These are phyloP conservation scores for Phylloscopus trochilus DNA, from an alignment of 2,113 vertebrate species.

Conservation along the genomic window DNA sequence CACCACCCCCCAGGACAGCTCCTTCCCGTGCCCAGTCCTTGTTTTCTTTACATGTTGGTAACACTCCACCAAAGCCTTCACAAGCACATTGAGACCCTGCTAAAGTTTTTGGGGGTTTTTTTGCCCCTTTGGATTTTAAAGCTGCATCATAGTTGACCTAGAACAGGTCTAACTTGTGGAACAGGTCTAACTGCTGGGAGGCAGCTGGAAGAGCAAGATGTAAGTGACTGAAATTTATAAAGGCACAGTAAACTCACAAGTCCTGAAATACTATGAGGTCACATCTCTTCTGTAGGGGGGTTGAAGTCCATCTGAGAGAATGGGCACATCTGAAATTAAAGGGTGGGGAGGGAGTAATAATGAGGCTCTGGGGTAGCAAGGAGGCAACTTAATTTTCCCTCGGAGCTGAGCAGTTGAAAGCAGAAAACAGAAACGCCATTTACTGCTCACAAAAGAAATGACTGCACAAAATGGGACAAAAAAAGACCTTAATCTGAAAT, in stretches of 20 bases:
- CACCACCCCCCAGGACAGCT: neutral
- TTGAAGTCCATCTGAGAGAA: neutral
- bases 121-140: neutral
- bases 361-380: neutral
- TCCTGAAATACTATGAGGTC: neutral
- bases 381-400: neutral
- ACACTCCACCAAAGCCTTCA: neutral
- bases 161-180: rapidly evolving
- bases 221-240: neutral
- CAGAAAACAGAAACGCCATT: neutral
- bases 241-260: neutral
- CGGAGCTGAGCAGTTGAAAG: neutral
- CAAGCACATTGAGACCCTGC: rapidly evolving
- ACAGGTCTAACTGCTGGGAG: no score
- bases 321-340: rapidly evolving
- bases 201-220: neutral
- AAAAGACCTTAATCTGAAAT: neutral
- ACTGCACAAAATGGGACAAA: neutral
- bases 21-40: neutral
- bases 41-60: neutral
- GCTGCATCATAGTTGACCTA: rapidly evolving
- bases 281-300: neutral
- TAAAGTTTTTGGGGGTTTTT: neutral
- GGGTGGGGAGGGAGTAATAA: neutral
- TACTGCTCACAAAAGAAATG: neutral